Evolutionary conservation across 2,113 vertebrate genomes (phyloP).

Genomic region (Corythornis vintsioides): DNA sequence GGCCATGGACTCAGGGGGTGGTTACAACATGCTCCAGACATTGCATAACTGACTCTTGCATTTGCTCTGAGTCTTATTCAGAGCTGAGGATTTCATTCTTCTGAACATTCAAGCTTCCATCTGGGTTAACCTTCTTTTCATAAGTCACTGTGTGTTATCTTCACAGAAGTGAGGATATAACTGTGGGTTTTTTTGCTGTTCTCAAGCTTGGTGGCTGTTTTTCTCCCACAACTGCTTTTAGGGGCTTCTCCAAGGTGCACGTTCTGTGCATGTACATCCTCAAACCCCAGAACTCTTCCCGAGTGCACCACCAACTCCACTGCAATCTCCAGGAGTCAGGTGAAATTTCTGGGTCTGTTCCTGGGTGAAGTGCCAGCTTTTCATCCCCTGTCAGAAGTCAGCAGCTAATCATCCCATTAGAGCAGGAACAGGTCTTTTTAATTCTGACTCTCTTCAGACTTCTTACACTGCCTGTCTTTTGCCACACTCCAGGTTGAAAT

Average conservation of each 20-base stretch:
- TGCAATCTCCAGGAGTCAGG: neutral
- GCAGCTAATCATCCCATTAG: neutral
- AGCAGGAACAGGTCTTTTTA: neutral
- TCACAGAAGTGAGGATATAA: neutral
- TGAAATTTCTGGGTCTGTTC: neutral
- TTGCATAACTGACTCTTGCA: neutral
- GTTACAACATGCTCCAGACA: neutral
- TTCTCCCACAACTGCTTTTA: neutral
- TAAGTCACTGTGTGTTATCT: slow-evolving; percentile 1
- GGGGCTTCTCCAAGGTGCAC: neutral
- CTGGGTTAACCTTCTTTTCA: neutral
- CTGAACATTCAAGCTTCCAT: slow-evolving; percentile 8
- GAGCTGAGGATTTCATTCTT: slow-evolving; percentile 27
- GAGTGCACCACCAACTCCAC: neutral
- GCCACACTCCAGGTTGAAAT: neutral
- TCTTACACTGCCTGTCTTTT: neutral
- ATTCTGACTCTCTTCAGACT: neutral
- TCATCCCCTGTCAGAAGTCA: neutral
- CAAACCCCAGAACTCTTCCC: neutral
- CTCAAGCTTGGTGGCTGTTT: neutral
- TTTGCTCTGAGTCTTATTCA: neutral
- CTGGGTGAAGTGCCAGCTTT: neutral
- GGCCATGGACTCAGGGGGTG: neutral
- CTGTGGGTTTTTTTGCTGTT: neutral
- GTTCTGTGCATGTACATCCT: neutral